Evolutionary conservation across 35 echinoderm and acorn worm species (phyloP), one percentile per base, ranked within the genome.

Genomic region (Ophiothrix spiculata): DNA sequence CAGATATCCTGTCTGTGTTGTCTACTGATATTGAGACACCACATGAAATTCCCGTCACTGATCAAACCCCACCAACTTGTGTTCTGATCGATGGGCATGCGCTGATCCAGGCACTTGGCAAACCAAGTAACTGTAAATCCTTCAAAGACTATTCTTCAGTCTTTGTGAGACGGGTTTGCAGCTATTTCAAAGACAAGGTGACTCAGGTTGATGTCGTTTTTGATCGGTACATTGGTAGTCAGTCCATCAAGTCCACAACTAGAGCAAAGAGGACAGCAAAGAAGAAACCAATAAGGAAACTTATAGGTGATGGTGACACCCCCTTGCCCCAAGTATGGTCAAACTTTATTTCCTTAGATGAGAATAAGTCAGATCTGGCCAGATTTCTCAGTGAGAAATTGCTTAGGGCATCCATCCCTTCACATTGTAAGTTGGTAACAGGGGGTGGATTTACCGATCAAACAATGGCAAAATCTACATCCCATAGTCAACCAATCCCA

Each of bases 21-120:
- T 54, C 45, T 21, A 54, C 8, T 54, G 45, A 21, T 21, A 54
- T 54, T 11, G 45, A 54, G 45, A 54, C 45, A 54, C 45, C 45
- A 54, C 45, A 8, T 54, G 45, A 54, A 54, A 54, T 54, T 54
- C 45, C 45, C 21, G 21, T 21, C 21, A 54, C n/a, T 8, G 45
- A 8, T 54, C 8, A 76, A 54, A 54, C 45, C 8, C 45, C 45
- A 8, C 45, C 45, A 42, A 83, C 39, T 6, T 83, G 80, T 83
- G 42, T 83, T 14, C 28, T 83, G 12, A 83, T 83, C 33, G 80
- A n/a, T 83, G 80, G 37, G 1, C 80, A 83, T 83, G 80, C 80
- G 19, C 34, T 83, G 14, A 83, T 42, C 4, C 80, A 83, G 33
- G 38, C 80, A n/a, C 37, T 49, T 38, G 40, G 80, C 14, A 83